Evolutionary conservation across 2,888 invertebrate species (phyloP).

Genomic region (Cephus runcator): DNA sequence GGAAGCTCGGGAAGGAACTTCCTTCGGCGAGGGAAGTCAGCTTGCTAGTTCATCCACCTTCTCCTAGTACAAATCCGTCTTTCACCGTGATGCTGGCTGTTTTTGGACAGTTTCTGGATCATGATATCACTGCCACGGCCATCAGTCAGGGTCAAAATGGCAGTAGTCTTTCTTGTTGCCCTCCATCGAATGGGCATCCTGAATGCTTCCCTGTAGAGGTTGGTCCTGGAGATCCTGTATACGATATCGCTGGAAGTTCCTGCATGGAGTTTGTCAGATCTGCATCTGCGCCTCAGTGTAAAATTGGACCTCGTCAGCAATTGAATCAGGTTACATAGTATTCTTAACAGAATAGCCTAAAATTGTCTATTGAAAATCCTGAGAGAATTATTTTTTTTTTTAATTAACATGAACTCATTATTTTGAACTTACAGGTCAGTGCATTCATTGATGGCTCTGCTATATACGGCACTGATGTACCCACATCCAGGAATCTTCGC

Average conservation of each 20-base stretch:
- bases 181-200: slow-evolving; percentile 69
- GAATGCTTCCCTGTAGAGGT: slow-evolving; percentile 84
- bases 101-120: slow-evolving; percentile 90
- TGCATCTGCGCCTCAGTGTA: slow-evolving; percentile 81
- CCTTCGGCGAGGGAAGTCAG: slow-evolving; percentile 84
- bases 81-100: slow-evolving; percentile 88
- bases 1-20: slow-evolving; percentile 68
- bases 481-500: slow-evolving; percentile 60
- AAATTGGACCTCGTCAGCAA: slow-evolving; percentile 84
- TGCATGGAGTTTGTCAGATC: slow-evolving; percentile 91
- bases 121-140: slow-evolving; percentile 88
- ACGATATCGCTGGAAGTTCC: slow-evolving; percentile 73
- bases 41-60: slow-evolving; percentile 76
- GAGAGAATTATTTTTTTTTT: neutral
- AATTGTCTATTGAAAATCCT: neutral
- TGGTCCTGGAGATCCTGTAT: slow-evolving; percentile 76
- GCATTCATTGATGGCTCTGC: slow-evolving; percentile 87
- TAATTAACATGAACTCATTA: slow-evolving; percentile 19
- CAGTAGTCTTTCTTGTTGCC: slow-evolving; percentile 78
- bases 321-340: slow-evolving; percentile 76
- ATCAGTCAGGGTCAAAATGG: slow-evolving; percentile 79
- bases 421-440: slow-evolving; percentile 67
- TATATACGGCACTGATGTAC: slow-evolving; percentile 77
- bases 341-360: neutral
- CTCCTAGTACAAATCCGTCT: slow-evolving; percentile 77